These are phyloP conservation scores for Grantiella picta DNA, from an alignment of 2,113 vertebrate genomes.

Conservation along the genomic window DNA sequence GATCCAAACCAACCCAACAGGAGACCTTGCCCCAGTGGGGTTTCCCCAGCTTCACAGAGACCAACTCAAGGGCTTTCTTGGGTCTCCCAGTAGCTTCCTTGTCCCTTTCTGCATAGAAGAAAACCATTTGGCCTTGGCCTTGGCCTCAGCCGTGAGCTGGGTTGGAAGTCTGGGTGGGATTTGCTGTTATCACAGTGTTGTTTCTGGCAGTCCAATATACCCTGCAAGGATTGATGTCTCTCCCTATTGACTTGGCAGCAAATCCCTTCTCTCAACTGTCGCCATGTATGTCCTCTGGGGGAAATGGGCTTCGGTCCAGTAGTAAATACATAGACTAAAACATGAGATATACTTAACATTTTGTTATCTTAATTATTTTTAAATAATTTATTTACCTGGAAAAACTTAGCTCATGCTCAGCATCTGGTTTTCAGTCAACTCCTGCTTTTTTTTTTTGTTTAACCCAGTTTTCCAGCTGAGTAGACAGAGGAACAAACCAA, in stretches of 20 bases:
- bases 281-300: neutral
- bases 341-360: neutral
- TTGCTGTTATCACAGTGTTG: conserved; percentile 2
- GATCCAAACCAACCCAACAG: neutral
- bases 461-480: conserved; percentile 45
- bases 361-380: neutral
- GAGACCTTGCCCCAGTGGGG: neutral
- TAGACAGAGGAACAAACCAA: conserved; percentile 59
- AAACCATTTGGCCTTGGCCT: neutral
- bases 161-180: conserved; percentile 19
- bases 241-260: conserved; percentile 17
- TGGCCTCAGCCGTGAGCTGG: neutral
- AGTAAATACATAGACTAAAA: neutral
- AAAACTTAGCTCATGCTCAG: conserved; percentile 33
- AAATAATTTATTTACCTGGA: conserved; percentile 57
- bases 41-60: neutral
- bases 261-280: neutral
- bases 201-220: conserved; percentile 14
- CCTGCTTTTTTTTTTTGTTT: neutral
- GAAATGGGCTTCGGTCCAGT: conserved; percentile 1
- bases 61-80: neutral
- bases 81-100: neutral
- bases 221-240: conserved; percentile 1
- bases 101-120: neutral
- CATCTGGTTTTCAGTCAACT: conserved; percentile 9